Evolutionary conservation across 2,888 invertebrate species (phyloP).

Genomic region (Xylota sylvarum): DNA sequence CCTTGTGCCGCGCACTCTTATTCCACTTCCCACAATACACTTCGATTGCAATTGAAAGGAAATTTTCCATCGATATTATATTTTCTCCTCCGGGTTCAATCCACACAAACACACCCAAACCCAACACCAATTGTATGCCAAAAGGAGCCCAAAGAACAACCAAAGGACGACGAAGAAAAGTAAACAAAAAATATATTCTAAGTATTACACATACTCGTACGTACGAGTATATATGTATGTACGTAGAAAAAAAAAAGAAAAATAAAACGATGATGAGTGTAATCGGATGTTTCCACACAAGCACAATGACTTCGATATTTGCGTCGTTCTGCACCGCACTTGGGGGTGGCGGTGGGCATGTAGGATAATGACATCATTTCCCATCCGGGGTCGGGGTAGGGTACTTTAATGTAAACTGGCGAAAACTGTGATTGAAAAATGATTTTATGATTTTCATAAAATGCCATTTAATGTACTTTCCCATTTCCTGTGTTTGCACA

Average conservation of each 20-base stretch:
- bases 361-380: too few species aligned
- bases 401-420: conserved; percentile 28
- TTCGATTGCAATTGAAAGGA: conserved; percentile 66
- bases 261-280: conserved; percentile 64
- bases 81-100: conserved; percentile 42
- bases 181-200: conserved; percentile 24
- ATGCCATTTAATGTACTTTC: conserved; percentile 53
- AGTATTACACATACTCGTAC: conserved; percentile 6
- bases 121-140: conserved; percentile 28
- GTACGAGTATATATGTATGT: not conserved
- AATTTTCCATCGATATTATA: conserved; percentile 51
- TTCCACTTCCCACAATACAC: conserved; percentile 25
- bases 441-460: conserved; percentile 66
- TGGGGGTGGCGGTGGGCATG: not conserved
- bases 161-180: conserved; percentile 5
- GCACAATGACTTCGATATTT: conserved; percentile 39
- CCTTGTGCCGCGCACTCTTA: not conserved
- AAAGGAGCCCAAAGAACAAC: conserved; percentile 24
- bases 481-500: conserved; percentile 45
- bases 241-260: conserved; percentile 2
- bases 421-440: conserved; percentile 63
- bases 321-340: not conserved
- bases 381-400: not conserved
- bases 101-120: conserved; percentile 6
- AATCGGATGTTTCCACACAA: conserved; percentile 59